phyloP scores from a whole-genome alignment of 2,797 vertebrate species.

The Galaxias olidus region DNA sequence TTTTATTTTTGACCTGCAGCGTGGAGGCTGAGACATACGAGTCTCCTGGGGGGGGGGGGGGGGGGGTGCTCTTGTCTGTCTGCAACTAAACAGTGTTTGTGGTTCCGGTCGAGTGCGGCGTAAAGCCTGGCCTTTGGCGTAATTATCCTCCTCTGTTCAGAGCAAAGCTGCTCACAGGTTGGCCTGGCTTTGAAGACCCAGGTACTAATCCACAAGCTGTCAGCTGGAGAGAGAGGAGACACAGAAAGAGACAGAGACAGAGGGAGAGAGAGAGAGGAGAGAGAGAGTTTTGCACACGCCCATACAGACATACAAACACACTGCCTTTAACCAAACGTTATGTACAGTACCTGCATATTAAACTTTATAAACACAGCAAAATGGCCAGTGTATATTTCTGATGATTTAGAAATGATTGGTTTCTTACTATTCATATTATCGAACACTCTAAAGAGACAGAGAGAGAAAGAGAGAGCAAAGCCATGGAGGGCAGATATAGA shows the following conservation, averaged over 20 bases:
- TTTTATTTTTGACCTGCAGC: no score
- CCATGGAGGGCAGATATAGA: not conserved
- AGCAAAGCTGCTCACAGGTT: constrained; percentile 51
- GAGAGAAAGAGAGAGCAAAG: not conserved
- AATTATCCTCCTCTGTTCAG: constrained; percentile 58
- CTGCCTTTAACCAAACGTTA: no score
- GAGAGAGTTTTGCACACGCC: no score
- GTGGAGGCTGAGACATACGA: no score
- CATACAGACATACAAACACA: no score
- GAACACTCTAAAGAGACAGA: no score
- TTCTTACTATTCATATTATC: no score
- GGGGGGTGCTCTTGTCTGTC: constrained; percentile 24
- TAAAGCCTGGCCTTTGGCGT: constrained; percentile 48
- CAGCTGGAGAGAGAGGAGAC: constrained; percentile 17
- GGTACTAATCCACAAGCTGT: constrained; percentile 51
- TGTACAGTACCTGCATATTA: no score
- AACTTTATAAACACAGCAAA: no score
- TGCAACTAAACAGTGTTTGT: constrained; percentile 19
- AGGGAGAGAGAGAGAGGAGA: constrained; percentile 12
- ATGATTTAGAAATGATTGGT: no score
- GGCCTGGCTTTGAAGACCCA: constrained; percentile 53
- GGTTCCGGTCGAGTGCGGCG: constrained; percentile 39
- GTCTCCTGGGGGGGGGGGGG: no score
- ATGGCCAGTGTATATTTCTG: no score
- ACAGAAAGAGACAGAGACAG: constrained; percentile 14